Evolutionary conservation across 2,113 vertebrate species (phyloP), one percentile per base, ranked within the genome.

Genomic region (Struthio camelus): DNA sequence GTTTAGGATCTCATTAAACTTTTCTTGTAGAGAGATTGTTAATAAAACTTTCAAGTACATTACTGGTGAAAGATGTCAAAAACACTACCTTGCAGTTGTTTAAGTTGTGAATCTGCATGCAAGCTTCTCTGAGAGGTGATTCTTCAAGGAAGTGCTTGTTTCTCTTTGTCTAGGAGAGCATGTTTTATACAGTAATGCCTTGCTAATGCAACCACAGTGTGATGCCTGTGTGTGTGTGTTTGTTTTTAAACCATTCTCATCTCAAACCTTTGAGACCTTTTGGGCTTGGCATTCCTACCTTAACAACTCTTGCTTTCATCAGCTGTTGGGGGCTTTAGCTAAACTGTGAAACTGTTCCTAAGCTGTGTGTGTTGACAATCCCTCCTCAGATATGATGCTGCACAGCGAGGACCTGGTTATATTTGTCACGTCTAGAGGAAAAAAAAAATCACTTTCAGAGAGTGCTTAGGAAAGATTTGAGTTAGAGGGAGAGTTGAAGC

Each of bases 261-360:
- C 90, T 79, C 66, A 82, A n/a, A 58, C 53, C 48, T 85, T 40
- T 53, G 62, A 87, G 66, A 10, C 28, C 5, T 71, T 89, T 72
- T 34, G 30, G 77, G 16, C 72, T 70, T 83, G 56, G 44, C 14
- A n/a, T 92, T 93, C 89, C 70, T 62, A 50, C 77, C 62, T 92
- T 78, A 80, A 16, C 85, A 92, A 71, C 69, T 54, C 38, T 61
- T 79, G 54, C 73, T 84, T 92, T 93, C 6, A 1, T 86, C 80
- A 90, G 88, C 86, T 86, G 87, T 36, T 56, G 44, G 30, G 59
- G 85, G 76, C 27, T 70, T 69, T 48, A 46, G 72, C 73, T 83
- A 80, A 93, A 56, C 88, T 71, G 67, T 90, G 88, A 88, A 90
- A 67, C 85, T 90, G 28, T 91, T 89, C 66, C 11, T 77, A 51